Conservation (phyloP, 2,113 vertebrate species). For the Grantiella picta region DNA sequence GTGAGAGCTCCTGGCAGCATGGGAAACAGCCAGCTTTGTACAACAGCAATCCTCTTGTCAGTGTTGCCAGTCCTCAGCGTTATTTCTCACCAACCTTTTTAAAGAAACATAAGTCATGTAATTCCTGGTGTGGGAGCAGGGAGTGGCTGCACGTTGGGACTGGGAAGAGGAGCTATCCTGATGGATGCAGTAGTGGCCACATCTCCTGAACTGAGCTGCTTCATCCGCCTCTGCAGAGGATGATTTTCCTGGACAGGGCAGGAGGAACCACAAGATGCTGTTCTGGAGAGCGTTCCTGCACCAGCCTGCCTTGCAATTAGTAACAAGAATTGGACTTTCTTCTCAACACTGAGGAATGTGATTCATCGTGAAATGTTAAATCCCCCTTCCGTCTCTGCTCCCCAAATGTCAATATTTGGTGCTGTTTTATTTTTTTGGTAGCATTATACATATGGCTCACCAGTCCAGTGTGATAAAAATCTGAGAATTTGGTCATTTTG, state of each 20-base stretch:
- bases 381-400: not conserved
- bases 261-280: not conserved
- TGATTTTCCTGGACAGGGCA: not conserved
- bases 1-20: not conserved
- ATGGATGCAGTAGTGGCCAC: not conserved
- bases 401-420: constrained; percentile 5
- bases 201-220: not conserved
- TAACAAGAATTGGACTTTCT: not conserved
- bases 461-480: not conserved
- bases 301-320: not conserved
- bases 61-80: not conserved
- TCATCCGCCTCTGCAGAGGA: not conserved
- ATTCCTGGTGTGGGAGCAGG: not conserved
- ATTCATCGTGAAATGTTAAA: not conserved
- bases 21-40: not conserved
- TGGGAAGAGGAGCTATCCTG: not conserved
- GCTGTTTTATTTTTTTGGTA: not conserved
- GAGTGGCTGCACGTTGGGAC: not conserved
- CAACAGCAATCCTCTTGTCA: not conserved
- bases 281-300: not conserved
- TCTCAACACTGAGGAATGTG: not conserved
- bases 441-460: not conserved
- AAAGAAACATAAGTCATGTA: not conserved
- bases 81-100: not conserved
- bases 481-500: not conserved